Evolutionary conservation across 2,888 invertebrate genomes (phyloP).

Genomic region (Thumatha senex): DNA sequence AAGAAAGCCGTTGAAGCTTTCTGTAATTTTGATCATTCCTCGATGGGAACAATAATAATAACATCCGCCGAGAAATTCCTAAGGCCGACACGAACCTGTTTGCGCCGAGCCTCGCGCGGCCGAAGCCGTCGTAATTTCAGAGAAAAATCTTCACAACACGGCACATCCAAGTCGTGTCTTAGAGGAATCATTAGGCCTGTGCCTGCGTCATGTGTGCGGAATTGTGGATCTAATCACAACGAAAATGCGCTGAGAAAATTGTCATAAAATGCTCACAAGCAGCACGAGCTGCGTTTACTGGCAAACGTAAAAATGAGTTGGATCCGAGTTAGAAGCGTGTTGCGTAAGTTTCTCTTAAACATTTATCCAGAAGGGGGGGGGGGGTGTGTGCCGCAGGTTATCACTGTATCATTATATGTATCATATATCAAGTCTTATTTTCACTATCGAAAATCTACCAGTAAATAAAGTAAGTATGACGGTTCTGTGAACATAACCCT

Average conservation of each 20-base stretch:
- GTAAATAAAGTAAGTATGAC: too few species aligned
- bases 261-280: neutral
- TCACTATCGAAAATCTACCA: too few species aligned
- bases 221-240: neutral
- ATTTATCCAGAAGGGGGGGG: too few species aligned
- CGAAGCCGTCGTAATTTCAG: neutral
- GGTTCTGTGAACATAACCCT: too few species aligned
- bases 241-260: neutral
- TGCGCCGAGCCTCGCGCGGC: neutral
- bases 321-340: too few species aligned
- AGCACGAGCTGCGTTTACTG: neutral
- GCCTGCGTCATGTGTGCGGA: neutral
- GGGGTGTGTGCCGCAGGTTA: too few species aligned
- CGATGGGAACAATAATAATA: neutral
- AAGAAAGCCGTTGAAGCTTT: neutral
- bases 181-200: conserved; percentile 1
- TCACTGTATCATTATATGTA: too few species aligned
- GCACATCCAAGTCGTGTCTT: neutral
- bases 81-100: neutral
- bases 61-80: neutral
- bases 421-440: too few species aligned
- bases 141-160: conserved; percentile 2
- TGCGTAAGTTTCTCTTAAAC: too few species aligned
- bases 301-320: too few species aligned
- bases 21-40: neutral